These are phyloP conservation scores for Leiothrix lutea DNA, from an alignment of 2,113 vertebrate species.

Conservation along the genomic window DNA sequence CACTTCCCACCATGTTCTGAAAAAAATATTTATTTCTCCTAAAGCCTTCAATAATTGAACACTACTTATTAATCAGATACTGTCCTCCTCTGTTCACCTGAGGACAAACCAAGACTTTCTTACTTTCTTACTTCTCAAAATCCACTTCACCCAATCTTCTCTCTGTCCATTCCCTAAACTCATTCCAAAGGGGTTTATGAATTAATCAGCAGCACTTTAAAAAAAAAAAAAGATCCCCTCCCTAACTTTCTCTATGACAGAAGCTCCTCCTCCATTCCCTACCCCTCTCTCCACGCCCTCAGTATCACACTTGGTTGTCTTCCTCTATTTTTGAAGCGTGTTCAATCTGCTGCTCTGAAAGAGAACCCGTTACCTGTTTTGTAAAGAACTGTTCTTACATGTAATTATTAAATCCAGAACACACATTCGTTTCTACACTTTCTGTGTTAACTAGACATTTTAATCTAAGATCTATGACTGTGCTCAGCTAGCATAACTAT, in stretches of 20 bases:
- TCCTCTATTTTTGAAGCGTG: not conserved
- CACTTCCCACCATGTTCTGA: not conserved
- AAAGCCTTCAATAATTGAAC: not conserved
- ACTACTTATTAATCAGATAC: not conserved
- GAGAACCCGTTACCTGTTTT: not conserved
- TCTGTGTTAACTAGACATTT: not conserved
- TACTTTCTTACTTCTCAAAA: not conserved
- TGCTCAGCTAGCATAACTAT: not conserved
- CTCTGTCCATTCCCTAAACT: not conserved
- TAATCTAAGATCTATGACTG: not conserved
- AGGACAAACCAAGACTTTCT: not conserved
- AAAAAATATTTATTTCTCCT: not conserved
- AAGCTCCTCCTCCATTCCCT: not conserved
- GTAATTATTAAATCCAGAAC: not conserved
- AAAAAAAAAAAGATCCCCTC: not conserved
- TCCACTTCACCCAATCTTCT: not conserved
- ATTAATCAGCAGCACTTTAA: not conserved
- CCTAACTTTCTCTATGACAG: not conserved
- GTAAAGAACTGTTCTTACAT: not conserved
- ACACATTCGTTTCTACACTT: not conserved
- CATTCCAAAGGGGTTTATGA: not conserved
- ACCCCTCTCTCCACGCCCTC: not conserved
- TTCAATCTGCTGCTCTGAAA: not conserved
- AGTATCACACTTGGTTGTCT: not conserved
- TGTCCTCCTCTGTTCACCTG: not conserved